Conservation (phyloP, 92 coral and sea anemone genomes). For the Actinernus sp. region DNA sequence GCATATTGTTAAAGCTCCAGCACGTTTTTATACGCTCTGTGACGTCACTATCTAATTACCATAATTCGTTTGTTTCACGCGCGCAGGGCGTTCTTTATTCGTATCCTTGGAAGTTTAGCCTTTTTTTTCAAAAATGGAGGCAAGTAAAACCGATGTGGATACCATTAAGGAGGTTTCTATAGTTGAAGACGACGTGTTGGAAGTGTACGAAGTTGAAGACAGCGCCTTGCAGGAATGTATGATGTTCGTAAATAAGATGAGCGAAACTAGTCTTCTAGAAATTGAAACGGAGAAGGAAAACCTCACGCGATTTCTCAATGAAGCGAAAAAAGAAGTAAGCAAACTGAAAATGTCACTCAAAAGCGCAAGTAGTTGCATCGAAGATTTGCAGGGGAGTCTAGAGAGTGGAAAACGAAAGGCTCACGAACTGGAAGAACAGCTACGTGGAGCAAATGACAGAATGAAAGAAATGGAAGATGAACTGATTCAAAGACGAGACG, state of each 20-base stretch:
- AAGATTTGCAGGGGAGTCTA: conserved; percentile 55
- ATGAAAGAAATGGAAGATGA: conserved; percentile 61
- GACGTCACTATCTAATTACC: background rate
- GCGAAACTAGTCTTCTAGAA: conserved; percentile 92
- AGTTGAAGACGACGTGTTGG: conserved; percentile 88
- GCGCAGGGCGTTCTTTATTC: too few species aligned
- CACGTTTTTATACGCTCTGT: too few species aligned
- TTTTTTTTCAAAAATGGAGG: conserved; percentile 20
- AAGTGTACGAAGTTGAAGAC: conserved; percentile 91
- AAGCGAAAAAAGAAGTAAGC: conserved; percentile 92
- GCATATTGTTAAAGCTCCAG: too few species aligned
- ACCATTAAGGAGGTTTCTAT: conserved; percentile 78
- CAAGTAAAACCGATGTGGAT: conserved; percentile 18
- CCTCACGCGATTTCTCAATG: conserved; percentile 73
- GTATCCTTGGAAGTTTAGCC: background rate
- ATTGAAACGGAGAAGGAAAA: conserved; percentile 82
- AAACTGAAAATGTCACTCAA: conserved; percentile 76
- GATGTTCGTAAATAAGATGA: conserved; percentile 97
- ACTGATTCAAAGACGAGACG: conserved; percentile 31
- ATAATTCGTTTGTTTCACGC: too few species aligned
- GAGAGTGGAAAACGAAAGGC: conserved; percentile 64
- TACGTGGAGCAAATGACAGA: conserved; percentile 49
- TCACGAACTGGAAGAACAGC: conserved; percentile 52
- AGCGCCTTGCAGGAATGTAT: conserved; percentile 92
- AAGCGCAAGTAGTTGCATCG: conserved; percentile 65